Evolutionary conservation across 2,113 vertebrate species (phyloP), one percentile per base, ranked within the genome.

Genomic region (Nipponia nippon): DNA sequence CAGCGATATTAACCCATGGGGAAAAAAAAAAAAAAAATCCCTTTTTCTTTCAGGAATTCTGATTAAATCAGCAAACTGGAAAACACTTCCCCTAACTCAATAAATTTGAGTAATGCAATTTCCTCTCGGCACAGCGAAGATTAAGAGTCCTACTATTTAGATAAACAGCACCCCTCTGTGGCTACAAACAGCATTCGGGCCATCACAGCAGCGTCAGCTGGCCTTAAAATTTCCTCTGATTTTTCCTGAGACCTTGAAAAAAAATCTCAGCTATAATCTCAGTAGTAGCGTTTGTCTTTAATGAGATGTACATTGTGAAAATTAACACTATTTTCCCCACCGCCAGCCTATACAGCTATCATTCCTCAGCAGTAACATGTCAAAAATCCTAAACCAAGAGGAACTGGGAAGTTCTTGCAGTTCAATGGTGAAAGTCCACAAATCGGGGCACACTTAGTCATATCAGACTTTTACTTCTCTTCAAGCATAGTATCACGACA

Each of bases 161-260:
- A 53, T 13, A 52, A 88, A 95, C 61, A 97, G 95, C 96, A 77
- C 97, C 97, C 29, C 95, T 75, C 36, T 59, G 87, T 95, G 97
- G 97, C 87, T 85, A 20, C 34, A 6, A 10, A 8, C 49, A 84
- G 71, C 62, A 53, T 21, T 49, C 17, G 0, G 30, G 32, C 10
- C 26, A 7, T 7, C 63, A 23, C 56, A 53, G 80, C n/a, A 0
- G 18, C 27, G 17, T 42, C 62, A 34, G 12, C 20, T 13, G 16
- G 34, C 66, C 63, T 79, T 25, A 14, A 62, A 6, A 79, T 18
- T 75, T n/a, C 72, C 16, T 55, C 36, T 30, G 15, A 30, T 46
- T 78, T 86, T 50, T 44, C 23, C 52, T 16, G n/a, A 71, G 53
- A 44, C 5, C 14, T 25, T 50, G 14, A 5, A 50, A 42, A 27